A percentile compares a stretch with the other conserved stretches of the same genome.
Evolutionary conservation across 1,140 invertebrate species (phyloP).

Genomic region (Armadillidium nasatum): DNA sequence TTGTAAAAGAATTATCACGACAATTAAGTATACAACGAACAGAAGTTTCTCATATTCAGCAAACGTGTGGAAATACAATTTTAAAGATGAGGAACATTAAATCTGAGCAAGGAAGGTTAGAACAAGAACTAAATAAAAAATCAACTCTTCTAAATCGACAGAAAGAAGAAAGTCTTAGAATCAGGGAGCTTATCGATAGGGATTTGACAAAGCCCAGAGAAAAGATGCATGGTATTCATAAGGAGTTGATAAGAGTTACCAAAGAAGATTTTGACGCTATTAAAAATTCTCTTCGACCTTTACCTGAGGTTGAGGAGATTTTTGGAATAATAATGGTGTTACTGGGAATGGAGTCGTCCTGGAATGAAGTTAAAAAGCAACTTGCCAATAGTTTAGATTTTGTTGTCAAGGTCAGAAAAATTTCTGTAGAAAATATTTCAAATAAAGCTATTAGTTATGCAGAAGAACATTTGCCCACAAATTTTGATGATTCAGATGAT

Average conservation of each 20-base stretch:
- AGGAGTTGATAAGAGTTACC: conserved; percentile 35
- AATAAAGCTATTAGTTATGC: conserved; percentile 31
- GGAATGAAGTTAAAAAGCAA: conserved; percentile 44
- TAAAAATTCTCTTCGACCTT: conserved; percentile 31
- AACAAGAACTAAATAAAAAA: conserved; percentile 42
- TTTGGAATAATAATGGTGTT: conserved; percentile 36
- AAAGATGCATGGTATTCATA: conserved; percentile 35
- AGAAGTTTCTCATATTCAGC: conserved; percentile 40
- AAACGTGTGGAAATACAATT: conserved; percentile 38
- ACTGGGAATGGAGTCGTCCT: conserved; percentile 39
- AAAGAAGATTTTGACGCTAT: conserved; percentile 39
- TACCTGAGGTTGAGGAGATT: conserved; percentile 31
- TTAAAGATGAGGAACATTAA: conserved; percentile 42
- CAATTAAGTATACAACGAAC: conserved; percentile 39
- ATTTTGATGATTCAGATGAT: conserved; percentile 24
- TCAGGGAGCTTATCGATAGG: conserved; percentile 37
- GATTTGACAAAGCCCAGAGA: conserved; percentile 35
- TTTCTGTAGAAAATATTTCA: conserved; percentile 30
- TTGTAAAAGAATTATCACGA: conserved; percentile 32
- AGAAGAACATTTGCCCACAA: conserved; percentile 32
- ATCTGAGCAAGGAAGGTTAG: conserved; percentile 39
- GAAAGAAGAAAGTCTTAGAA: conserved; percentile 37
- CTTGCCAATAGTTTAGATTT: conserved; percentile 39
- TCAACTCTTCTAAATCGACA: conserved; percentile 33
- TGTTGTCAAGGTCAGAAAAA: conserved; percentile 33